These are phyloP conservation scores for Cryptotis parvus DNA, from an alignment of 2,113 vertebrate genomes.

Conservation along the genomic window DNA sequence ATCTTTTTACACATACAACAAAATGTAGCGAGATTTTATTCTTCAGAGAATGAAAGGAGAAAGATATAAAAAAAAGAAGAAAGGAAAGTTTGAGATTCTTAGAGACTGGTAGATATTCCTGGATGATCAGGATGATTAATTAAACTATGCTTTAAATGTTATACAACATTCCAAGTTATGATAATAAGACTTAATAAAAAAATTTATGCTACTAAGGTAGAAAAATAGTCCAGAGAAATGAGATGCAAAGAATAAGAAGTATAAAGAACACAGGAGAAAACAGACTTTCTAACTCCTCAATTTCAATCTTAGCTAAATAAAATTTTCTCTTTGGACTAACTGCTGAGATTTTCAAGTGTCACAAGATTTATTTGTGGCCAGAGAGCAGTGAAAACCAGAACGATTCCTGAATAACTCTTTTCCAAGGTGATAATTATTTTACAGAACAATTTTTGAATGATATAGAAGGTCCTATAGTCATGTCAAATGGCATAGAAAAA, in stretches of 20 bases:
- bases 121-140: not conserved
- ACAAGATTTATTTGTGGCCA: slow-evolving; percentile 47
- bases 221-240: slow-evolving; percentile 1
- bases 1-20: not conserved
- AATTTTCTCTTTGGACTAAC: slow-evolving; percentile 35
- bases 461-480: not conserved
- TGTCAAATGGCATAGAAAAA: slow-evolving; percentile 48
- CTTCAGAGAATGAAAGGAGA: not conserved
- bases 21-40: not conserved
- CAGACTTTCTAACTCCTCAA: not conserved
- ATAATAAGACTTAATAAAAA: slow-evolving; percentile 34
- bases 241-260: slow-evolving; percentile 16
- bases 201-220: slow-evolving; percentile 43
- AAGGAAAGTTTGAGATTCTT: not conserved
- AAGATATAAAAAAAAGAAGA: slow-evolving; percentile 24
- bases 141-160: slow-evolving; percentile 39
- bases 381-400: slow-evolving; percentile 32
- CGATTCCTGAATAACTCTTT: slow-evolving; percentile 35
- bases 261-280: not conserved
- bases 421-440: slow-evolving; percentile 28
- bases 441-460: slow-evolving; percentile 31
- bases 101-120: not conserved
- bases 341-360: slow-evolving; percentile 34
- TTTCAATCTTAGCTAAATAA: slow-evolving; percentile 36
- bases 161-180: not conserved